A percentile compares a stretch with the other conserved stretches of the same genome.
phyloP scores from a whole-genome alignment of 2,797 vertebrate species.

The Danio choprae region DNA sequence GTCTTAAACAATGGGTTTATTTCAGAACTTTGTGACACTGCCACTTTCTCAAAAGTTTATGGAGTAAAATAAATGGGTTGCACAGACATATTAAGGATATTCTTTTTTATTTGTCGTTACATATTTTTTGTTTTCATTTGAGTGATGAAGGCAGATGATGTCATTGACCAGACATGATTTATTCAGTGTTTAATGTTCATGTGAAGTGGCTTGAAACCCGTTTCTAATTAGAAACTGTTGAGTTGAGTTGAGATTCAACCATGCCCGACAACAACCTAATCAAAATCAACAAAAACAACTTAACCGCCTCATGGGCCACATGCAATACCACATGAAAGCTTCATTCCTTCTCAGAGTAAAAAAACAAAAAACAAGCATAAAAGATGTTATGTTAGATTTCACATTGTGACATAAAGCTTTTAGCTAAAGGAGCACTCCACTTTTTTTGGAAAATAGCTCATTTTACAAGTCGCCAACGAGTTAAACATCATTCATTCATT shows the following conservation, averaged over 20 bases:
- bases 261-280: conserved; percentile 63
- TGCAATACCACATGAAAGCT: background rate
- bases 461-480: too few relatives aligned
- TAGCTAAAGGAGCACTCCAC: too few relatives aligned
- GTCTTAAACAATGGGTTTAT: conserved; percentile 27
- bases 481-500: too few relatives aligned
- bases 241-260: conserved; percentile 68
- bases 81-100: background rate
- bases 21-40: background rate
- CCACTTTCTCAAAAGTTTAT: background rate
- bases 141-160: background rate
- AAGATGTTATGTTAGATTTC: background rate
- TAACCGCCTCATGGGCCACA: conserved; percentile 38
- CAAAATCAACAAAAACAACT: conserved; percentile 55
- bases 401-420: background rate
- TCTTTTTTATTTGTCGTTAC: background rate
- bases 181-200: conserved; percentile 63
- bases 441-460: too few relatives aligned
- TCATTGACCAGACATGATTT: conserved; percentile 5
- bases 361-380: background rate
- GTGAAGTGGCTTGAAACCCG: conserved; percentile 72
- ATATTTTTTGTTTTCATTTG: background rate
- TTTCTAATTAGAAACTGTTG: conserved; percentile 75
- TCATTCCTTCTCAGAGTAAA: background rate
- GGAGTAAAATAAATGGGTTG: background rate